Evolutionary conservation across 2,113 vertebrate species (phyloP).

Genomic region (Narcine bancroftii): DNA sequence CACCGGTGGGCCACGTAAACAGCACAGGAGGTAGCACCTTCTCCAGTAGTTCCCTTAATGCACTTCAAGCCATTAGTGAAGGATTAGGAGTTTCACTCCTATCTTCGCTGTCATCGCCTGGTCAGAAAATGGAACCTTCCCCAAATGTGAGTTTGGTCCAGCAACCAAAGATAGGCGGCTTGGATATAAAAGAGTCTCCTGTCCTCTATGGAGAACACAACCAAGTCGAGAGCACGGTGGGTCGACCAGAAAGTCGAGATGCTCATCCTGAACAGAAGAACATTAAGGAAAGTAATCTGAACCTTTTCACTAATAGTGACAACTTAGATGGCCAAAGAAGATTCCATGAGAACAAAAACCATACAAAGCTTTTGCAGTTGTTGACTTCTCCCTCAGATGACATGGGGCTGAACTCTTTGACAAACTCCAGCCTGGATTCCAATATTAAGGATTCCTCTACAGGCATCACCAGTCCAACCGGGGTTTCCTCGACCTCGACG

Average conservation of each 20-base stretch:
- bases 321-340: conserved; percentile 62
- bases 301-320: background rate
- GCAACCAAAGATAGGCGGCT: conserved; percentile 57
- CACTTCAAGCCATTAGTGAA: conserved; percentile 94
- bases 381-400: conserved; percentile 87
- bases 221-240: conserved; percentile 70
- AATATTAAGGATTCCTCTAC: conserved; percentile 65
- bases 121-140: conserved; percentile 78
- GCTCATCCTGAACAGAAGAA: conserved; percentile 60
- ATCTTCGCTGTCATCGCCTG: conserved; percentile 79
- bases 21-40: conserved; percentile 64
- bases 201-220: conserved; percentile 65
- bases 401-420: conserved; percentile 55
- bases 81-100: conserved; percentile 85
- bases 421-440: conserved; percentile 61
- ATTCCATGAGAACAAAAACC: conserved; percentile 72
- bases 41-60: conserved; percentile 92
- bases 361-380: conserved; percentile 89
- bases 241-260: conserved; percentile 75
- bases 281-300: conserved; percentile 56
- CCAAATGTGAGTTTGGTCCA: conserved; percentile 73
- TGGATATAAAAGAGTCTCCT: conserved; percentile 79
- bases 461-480: conserved; percentile 74
- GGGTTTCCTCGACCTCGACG: conserved; percentile 79
- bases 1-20: conserved; percentile 72